Conservation (phyloP, 2,113 vertebrate species). For the Dipodomys merriami region DNA sequence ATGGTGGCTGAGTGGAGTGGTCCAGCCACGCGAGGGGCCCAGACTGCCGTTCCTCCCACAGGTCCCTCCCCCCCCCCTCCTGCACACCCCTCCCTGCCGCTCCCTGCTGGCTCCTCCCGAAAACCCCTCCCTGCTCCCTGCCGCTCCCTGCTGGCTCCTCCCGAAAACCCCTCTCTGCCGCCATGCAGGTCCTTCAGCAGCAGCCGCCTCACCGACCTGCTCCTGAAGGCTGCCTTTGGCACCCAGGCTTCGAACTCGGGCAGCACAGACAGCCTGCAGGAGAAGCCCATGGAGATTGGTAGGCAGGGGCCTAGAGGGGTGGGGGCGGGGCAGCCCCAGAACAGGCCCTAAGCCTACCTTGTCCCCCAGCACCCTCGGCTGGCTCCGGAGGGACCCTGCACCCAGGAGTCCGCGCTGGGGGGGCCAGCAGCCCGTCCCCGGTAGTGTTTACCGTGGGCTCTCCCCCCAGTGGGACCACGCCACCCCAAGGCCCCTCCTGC, state of each 20-base stretch:
- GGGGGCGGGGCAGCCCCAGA: fast-evolving
- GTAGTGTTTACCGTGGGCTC: constrained; percentile 93
- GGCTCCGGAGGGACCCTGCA: constrained; percentile 87
- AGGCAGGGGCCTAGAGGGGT: background rate
- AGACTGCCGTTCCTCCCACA: too few species aligned
- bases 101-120: too few species aligned
- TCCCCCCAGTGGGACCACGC: constrained; percentile 89
- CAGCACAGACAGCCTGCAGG: constrained; percentile 90
- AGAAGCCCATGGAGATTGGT: constrained; percentile 93
- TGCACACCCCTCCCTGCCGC: too few species aligned
- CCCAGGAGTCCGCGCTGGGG: constrained; percentile 82
- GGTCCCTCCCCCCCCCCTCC: too few species aligned
- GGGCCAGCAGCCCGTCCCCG: constrained; percentile 88
- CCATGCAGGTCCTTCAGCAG: constrained; percentile 91
- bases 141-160: background rate
- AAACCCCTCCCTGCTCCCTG: background rate
- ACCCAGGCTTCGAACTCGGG: constrained; percentile 88
- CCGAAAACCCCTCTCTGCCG: background rate
- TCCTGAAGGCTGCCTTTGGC: constrained; percentile 95
- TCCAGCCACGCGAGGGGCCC: too few species aligned
- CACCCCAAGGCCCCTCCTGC: constrained; percentile 87
- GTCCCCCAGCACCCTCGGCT: constrained; percentile 89
- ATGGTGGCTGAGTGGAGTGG: background rate
- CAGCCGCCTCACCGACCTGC: constrained; percentile 93
- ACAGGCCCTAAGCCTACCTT: background rate